Base-by-base conservation (phyloP, 2,113 vertebrate species). In the Orycteropus afer region DNA sequence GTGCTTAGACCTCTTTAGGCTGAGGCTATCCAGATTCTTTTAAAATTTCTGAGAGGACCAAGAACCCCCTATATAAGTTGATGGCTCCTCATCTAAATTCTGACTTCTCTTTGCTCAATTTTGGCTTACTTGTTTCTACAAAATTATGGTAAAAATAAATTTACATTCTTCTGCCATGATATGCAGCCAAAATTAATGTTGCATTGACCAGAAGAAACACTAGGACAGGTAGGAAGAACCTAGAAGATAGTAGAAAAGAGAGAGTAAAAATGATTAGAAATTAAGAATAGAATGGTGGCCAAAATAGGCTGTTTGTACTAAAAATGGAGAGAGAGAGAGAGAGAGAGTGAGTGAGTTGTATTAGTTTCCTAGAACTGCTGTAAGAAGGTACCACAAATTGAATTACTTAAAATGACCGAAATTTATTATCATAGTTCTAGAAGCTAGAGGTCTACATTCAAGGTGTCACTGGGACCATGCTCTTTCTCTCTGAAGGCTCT, bases 51-150 rank as follows among this genome's bases (percentile, higher is more conserved):
- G 27, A 49, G 77, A 53, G 25, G 71, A 78, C 73, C 49, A 61
- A 85, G 93, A 49, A 77, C 76, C 3, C n/a, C 25, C 13, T 45
- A 23, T 57, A 15, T 49, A 79, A 34, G 40, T 86, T 94, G 18
- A 9, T 40, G n/a, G 7, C 47, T 84, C 77, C 34, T 90, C 47
- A 55, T 55, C 45, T 78, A 22, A 78, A 78, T 93, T 91, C 25
- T 32, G 34, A n/a, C 71, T 79, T 86, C 53, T 76, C 5, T 83
- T 94, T 61, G 45, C 55, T 79, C 84, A 29, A 82, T 18, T 67
- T 91, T 63, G 34, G 40, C 57, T 81, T 92, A 37, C 37, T 47
- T 90, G 2, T 91, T 89, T 86, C 40, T 86, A 63, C 20, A 89
- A 73, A 94, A n/a, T 34, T 78, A 23, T 49, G n/a, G 27, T 86